Percentiles rank a stretch among this genome's conserved stretches.
These are phyloP conservation scores for Scomber japonicus DNA, from an alignment of 2,113 vertebrate species.

Conservation along the genomic window DNA sequence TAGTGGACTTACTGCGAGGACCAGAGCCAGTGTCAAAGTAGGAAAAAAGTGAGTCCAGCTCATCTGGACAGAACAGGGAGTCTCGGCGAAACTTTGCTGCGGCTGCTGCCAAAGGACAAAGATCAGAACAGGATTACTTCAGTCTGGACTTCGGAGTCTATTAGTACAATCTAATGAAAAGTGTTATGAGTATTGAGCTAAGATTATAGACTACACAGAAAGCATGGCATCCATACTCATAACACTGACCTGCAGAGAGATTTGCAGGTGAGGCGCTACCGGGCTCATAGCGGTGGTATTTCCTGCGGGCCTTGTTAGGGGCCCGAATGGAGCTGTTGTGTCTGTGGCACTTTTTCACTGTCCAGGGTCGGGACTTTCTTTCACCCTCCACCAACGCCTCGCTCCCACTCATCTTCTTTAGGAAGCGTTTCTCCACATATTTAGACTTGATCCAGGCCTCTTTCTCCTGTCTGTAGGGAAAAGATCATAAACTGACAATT, in stretches of 20 bases:
- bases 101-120: conserved; percentile 81
- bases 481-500: conserved; percentile 16
- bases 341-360: conserved; percentile 88
- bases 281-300: conserved; percentile 87
- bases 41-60: conserved; percentile 98
- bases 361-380: conserved; percentile 89
- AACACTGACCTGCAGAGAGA: conserved; percentile 88
- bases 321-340: conserved; percentile 87
- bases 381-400: conserved; percentile 82
- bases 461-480: conserved; percentile 90
- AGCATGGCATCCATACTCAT: neutral
- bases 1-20: conserved; percentile 81
- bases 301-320: conserved; percentile 83
- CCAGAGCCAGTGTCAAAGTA: conserved; percentile 94
- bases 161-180: neutral
- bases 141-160: neutral
- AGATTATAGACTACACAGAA: neutral
- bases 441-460: conserved; percentile 97
- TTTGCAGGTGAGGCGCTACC: conserved; percentile 84
- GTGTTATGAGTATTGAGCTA: neutral
- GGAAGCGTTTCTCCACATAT: conserved; percentile 95
- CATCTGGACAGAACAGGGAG: conserved; percentile 97
- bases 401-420: conserved; percentile 84
- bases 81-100: conserved; percentile 94
- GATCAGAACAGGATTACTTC: conserved; percentile 10